Evolutionary conservation across 2,113 vertebrate species (phyloP), one percentile per base, ranked within the genome.

Genomic region (Dermatemys mawii): DNA sequence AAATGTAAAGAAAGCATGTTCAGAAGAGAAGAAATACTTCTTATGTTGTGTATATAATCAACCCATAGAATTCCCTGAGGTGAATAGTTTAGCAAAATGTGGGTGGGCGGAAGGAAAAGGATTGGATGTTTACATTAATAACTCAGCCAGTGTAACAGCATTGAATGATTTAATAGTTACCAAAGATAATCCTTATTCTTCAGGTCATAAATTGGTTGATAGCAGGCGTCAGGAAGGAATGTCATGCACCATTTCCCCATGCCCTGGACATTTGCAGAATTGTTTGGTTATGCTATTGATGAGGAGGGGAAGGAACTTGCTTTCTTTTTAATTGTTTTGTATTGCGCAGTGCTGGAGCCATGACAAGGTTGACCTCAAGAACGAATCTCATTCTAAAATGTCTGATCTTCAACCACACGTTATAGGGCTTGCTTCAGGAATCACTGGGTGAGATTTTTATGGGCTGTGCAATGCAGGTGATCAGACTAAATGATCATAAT

Each of bases 401-500:
- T 0, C 17, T 53, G 22, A 27, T 38, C 63, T 70, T 70, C 63
- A 35, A 29, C 54, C 88, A 4, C 38, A 29, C 38, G 55, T 88
- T 76, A 85, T 46, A 92, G 60, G 83, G 84, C 76, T 76, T 46
- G 26, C 24, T 76, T 48, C 76, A 26, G 26, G 60, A 86, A 90
- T 89, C 87, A 63, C 76, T 24, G 53, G 63, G 63, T 89, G 84
- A 88, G 86, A 92, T 82, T 53, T 19, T 78, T 86, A 14, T 83
- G 48, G 46, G 85, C 73, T 76, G 19, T 49, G 5, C 55, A 38
- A 48, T 84, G 50, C 1, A 0, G 11, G 76, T 89, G 78, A 73
- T 93, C 57, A 87, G 35, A 93, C 93, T 41, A 75, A 54, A 91
- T 46, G 17, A 75, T 92, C 8, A 79, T 89, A 78, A 76, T 87